phyloP scores from a whole-genome alignment of 2,113 vertebrate species.

The Forbesichthys agassizii region DNA sequence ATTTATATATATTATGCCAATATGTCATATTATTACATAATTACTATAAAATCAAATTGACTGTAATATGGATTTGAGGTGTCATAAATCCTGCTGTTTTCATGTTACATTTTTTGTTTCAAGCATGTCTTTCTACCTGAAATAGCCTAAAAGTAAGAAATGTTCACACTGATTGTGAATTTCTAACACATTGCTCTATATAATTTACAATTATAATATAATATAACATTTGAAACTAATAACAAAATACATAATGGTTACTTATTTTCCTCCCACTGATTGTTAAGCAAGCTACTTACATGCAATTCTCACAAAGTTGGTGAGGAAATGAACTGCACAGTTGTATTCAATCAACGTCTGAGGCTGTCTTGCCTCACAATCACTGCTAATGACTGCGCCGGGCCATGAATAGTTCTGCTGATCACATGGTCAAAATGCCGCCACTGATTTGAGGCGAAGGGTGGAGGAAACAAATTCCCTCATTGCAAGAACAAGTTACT shows the following conservation, averaged over 20 bases:
- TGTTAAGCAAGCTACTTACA: background rate
- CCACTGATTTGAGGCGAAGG: background rate
- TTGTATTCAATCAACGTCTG: constrained; percentile 30
- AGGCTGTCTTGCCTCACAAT: background rate
- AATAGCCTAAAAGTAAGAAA: too few species aligned
- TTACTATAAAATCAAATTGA: too few species aligned
- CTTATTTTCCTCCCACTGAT: background rate
- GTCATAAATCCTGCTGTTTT: too few species aligned
- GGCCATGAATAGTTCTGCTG: constrained; percentile 22
- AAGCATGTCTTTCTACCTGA: too few species aligned
- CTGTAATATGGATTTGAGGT: too few species aligned
- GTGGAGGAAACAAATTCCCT: constrained; percentile 11
- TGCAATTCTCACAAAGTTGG: background rate
- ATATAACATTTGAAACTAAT: background rate
- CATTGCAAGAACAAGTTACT: background rate
- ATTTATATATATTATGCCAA: too few species aligned
- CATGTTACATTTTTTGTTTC: too few species aligned
- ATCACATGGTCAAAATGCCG: constrained; percentile 21
- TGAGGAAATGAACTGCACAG: constrained; percentile 21
- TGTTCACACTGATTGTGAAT: too few species aligned
- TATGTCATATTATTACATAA: too few species aligned
- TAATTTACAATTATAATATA: too few species aligned
- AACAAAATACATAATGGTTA: background rate
- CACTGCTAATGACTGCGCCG: constrained; percentile 5
- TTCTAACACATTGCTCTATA: too few species aligned